A percentile compares a stretch with the other conserved stretches of the same genome.
Conservation (phyloP, 2,113 vertebrate genomes). For the Dicrurus megarhynchus region DNA sequence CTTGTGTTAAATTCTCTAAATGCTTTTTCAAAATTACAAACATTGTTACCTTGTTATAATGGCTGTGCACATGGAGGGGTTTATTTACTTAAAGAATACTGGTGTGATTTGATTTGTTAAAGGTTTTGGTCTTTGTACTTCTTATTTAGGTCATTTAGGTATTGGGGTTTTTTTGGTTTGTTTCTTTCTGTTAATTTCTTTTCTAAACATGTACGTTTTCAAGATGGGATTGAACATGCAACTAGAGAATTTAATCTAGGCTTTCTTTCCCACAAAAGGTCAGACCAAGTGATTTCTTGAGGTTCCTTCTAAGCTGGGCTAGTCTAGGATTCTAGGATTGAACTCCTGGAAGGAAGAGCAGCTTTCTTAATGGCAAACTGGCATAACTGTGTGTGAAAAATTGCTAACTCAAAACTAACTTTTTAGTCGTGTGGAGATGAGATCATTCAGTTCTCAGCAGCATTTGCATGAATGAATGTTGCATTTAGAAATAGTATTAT, state of each 20-base stretch:
- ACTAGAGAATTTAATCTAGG: not conserved
- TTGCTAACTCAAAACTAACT: not conserved
- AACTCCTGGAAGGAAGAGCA: not conserved
- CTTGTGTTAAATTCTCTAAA: not conserved
- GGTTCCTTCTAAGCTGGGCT: not conserved
- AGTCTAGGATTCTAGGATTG: not conserved
- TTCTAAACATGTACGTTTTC: not conserved
- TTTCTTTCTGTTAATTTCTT: not conserved
- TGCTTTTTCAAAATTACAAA: not conserved
- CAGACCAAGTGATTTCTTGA: not conserved
- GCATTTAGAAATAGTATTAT: not conserved
- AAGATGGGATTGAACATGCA: not conserved
- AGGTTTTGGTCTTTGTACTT: not conserved
- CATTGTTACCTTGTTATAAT: not conserved
- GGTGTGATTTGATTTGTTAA: not conserved
- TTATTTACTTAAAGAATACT: not conserved
- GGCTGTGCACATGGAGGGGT: not conserved
- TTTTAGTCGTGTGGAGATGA: not conserved
- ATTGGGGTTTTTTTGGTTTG: fast-evolving
- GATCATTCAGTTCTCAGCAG: not conserved
- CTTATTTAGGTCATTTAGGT: not conserved
- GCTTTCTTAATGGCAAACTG: not conserved
- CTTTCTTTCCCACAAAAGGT: not conserved
- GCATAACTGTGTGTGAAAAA: not conserved
- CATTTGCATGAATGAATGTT: not conserved